Evolutionary conservation across 2,797 vertebrate species (phyloP).

Genomic region (Sebastes cheni): DNA sequence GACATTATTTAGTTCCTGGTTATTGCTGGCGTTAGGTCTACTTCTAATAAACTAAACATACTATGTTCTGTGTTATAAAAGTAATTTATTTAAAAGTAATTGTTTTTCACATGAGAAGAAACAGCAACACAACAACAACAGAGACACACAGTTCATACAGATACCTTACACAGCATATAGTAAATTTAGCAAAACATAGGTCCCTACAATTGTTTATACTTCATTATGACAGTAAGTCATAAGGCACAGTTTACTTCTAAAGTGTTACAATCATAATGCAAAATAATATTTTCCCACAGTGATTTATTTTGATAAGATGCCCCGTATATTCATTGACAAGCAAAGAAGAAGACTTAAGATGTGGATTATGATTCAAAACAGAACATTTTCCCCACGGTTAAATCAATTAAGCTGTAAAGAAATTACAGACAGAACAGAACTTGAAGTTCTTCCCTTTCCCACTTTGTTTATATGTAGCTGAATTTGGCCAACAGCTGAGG

Average conservation of each 20-base stretch:
- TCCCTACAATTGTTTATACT: too few relatives aligned
- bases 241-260: background rate
- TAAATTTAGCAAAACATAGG: background rate
- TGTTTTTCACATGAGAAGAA: too few relatives aligned
- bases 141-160: too few relatives aligned
- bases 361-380: background rate
- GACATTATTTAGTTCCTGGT: too few relatives aligned
- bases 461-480: background rate
- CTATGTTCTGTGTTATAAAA: too few relatives aligned
- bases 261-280: background rate
- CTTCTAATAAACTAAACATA: too few relatives aligned
- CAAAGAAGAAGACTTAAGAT: background rate
- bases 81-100: too few relatives aligned
- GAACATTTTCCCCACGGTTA: background rate
- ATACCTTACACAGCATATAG: too few relatives aligned
- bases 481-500: background rate
- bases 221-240: background rate
- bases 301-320: too few relatives aligned
- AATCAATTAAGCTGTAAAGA: background rate
- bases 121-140: too few relatives aligned
- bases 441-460: background rate
- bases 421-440: too few relatives aligned
- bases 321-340: background rate
- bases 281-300: background rate
- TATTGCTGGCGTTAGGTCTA: too few relatives aligned